Evolutionary conservation across 1,140 invertebrate species (phyloP), one percentile per base, ranked within the genome.

Genomic region (Euura lappo): DNA sequence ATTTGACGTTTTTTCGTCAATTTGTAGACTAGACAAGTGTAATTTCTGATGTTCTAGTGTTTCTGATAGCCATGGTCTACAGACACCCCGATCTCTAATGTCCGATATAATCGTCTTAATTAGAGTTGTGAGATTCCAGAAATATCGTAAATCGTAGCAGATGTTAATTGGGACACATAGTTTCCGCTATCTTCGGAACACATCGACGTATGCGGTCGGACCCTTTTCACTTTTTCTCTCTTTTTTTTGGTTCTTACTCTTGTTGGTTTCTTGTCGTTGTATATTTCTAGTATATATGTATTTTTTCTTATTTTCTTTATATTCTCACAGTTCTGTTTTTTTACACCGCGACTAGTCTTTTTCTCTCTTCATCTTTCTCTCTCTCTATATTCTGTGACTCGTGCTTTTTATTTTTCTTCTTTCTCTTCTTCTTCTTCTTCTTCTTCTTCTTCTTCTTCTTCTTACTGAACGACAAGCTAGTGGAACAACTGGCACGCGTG

Each of bases 91-190:
- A 60, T 60, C 51, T 60, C 51, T 60, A 60, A 60, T 60, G 8
- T n/a, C 51, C 8, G 13, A 60, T 8, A 60, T 60, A 60, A 60
- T 60, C 51, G 51, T 60, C 51, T 60, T 60, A 60, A 60, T 60
- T 60, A 60, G 51, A 60, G 51, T 60, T 8, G 51, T n/a, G 6
- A 60, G 51, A 60, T 60, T 60, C 51, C 51, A 60, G 51, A 60
- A 60, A 60, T 60, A 60, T 60, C 51, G 51, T 60, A 60, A 60
- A 60, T 60, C 51, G 51, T 11, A n/a, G 51, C 51, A 60, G 51
- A 60, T 60, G 51, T 60, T 60, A 60, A 60, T 60, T 60, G 51
- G 51, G 51, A 60, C 51, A 60, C 51, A 60, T 60, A 60, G 51
- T 60, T 60, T 60, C 51, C 51, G 51, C 51, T 60, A 60, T 60